A percentile compares a stretch with the other conserved stretches of the same genome.
Evolutionary conservation across 2,797 vertebrate genomes (phyloP).

Genomic region (Xerus rutilus): DNA sequence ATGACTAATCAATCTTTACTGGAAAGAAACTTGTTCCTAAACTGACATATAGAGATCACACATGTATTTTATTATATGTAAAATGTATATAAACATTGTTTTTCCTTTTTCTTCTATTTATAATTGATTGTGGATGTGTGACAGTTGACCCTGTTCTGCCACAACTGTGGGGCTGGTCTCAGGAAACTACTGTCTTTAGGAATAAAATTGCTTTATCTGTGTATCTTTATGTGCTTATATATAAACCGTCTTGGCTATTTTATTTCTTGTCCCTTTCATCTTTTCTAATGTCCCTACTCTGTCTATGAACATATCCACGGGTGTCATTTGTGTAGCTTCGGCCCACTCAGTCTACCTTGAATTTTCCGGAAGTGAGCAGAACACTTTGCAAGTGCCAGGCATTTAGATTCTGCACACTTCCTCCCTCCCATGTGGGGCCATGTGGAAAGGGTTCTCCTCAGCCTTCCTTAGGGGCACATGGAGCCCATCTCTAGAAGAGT

Average conservation of each 20-base stretch:
- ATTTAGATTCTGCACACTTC: neutral
- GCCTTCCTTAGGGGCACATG: rapidly evolving
- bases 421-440: neutral
- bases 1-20: neutral
- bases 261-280: neutral
- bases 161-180: neutral
- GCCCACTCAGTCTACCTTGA: neutral
- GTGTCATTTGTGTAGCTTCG: neutral
- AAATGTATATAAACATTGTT: neutral
- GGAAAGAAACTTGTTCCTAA: neutral
- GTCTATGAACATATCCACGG: neutral
- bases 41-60: neutral
- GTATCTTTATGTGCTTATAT: neutral
- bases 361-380: neutral
- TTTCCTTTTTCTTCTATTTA: neutral
- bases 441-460: neutral
- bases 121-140: neutral
- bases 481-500: neutral
- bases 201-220: neutral
- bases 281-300: too few relatives aligned
- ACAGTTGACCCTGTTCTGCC: neutral
- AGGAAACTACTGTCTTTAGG: neutral
- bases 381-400: rapidly evolving
- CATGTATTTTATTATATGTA: neutral
- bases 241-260: neutral